Evolutionary conservation across 2,113 vertebrate genomes (phyloP).

Genomic region (Rhegmatorhina hoffmannsi): DNA sequence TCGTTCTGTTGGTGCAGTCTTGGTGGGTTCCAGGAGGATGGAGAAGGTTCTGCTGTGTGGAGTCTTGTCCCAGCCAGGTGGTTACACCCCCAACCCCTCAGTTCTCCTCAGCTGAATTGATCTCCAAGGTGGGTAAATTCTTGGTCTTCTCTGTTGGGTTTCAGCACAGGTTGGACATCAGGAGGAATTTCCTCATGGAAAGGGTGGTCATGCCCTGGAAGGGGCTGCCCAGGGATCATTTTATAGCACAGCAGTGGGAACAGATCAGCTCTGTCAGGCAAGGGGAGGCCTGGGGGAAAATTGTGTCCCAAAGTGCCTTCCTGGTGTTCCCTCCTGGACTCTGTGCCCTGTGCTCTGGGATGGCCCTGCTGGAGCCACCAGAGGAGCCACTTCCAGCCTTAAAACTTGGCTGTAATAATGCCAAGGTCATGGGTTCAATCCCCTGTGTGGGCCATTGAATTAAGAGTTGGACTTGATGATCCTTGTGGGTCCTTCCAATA

Average conservation of each 20-base stretch:
- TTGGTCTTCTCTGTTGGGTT: rapidly evolving
- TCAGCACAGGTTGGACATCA: rapidly evolving
- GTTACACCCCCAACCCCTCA: rapidly evolving
- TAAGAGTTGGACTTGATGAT: too few species aligned
- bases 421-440: too few species aligned
- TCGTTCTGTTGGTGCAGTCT: not conserved
- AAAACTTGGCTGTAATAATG: too few species aligned
- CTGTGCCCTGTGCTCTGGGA: not conserved
- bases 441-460: too few species aligned
- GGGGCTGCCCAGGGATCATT: not conserved
- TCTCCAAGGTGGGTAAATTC: not conserved
- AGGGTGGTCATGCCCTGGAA: not conserved
- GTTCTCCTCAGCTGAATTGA: rapidly evolving
- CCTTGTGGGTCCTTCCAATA: not conserved
- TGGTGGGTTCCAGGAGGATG: not conserved
- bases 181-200: not conserved
- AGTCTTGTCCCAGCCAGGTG: not conserved
- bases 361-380: not conserved
- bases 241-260: rapidly evolving
- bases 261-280: not conserved
- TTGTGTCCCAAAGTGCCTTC: not conserved
- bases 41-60: not conserved
- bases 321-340: rapidly evolving
- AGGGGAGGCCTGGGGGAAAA: not conserved
- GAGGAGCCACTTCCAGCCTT: not conserved